Evolutionary conservation across 2,888 invertebrate species (phyloP).

Genomic region (Tachina fera): DNA sequence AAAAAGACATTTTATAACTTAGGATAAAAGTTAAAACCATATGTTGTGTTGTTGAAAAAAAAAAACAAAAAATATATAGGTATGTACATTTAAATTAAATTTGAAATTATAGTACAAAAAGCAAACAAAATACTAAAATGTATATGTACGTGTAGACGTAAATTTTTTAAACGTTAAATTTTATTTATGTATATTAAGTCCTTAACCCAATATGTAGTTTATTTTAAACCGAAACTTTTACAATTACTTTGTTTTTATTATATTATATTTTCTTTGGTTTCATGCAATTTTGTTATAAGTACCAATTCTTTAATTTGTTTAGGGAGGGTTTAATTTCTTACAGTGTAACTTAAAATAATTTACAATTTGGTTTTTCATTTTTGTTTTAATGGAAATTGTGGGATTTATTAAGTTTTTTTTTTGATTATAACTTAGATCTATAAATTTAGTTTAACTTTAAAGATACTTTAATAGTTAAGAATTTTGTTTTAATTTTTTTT

Average conservation of each 20-base stretch:
- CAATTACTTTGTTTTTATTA: constrained; percentile 63
- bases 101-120: constrained; percentile 60
- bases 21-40: constrained; percentile 56
- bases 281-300: constrained; percentile 59
- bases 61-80: constrained; percentile 1
- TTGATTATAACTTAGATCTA: constrained; percentile 62
- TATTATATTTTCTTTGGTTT: constrained; percentile 26
- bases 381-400: constrained; percentile 28
- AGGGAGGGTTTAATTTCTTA: constrained; percentile 63
- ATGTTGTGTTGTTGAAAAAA: constrained; percentile 39
- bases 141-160: constrained; percentile 9
- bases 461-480: constrained; percentile 21
- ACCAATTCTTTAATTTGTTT: constrained; percentile 48
- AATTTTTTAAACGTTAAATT: constrained; percentile 38
- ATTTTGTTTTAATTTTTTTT: constrained; percentile 40
- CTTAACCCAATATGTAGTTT: constrained; percentile 50
- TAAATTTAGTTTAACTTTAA: constrained; percentile 67
- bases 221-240: constrained; percentile 68
- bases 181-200: constrained; percentile 12
- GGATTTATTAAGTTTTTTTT: constrained; percentile 34
- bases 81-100: constrained; percentile 53
- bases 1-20: constrained; percentile 66
- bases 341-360: constrained; percentile 69
- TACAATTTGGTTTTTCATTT: constrained; percentile 55
- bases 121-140: constrained; percentile 50